Base-by-base conservation (phyloP, 2,888 invertebrate species). In the Alloscopus bannaensis region DNA sequence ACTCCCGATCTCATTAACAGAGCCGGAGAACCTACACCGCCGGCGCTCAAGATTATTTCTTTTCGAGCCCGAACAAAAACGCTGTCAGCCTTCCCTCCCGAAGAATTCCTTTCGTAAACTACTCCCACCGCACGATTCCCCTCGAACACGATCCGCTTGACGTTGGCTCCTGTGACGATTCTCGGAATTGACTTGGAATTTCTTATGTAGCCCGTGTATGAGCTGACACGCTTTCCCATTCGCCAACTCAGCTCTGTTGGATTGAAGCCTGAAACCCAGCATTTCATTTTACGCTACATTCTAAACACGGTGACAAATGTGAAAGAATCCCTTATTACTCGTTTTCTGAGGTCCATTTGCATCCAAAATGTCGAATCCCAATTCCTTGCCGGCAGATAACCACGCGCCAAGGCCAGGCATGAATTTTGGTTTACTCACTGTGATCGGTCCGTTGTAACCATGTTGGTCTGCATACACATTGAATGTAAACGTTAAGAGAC, bases 341-440 rank as follows among this genome's bases (percentile, higher is more conserved):
- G 52, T 31, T 68, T 20, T 36, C 36, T 80, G 80, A 16, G 76
- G 75, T n/a, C 75, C 76, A 66, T 80, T 80, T 24, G 75, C 66
- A 28, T 70, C 75, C 1, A 28, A 24, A 6, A 55, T 50, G 4
- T 16, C 13, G 18, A 70, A 76, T 0, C 80, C 80, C 22, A 80
- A 29, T 52, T 55, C 42, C 4, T 24, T 16, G 1, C 80, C 80
- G 1, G 80, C 80, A 4, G 28, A 40, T 1, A 75, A 13, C 69
- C 69, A 80, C 2, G 18, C 11, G 0, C 26, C 18, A 11, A 65
- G 22, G 3, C 65, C 65, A 0, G 76, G 76, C 1, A 59, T 42
- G 26, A 36, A 36, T n/a, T 11, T 57, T 42, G 55, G 65, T 20
- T 24, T 18, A n/a, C 36, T 59, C 11, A 80, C 65, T 3, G 57